Evolutionary conservation across 2,113 vertebrate genomes (phyloP).

Genomic region (Sinocyclocheilus grahami): DNA sequence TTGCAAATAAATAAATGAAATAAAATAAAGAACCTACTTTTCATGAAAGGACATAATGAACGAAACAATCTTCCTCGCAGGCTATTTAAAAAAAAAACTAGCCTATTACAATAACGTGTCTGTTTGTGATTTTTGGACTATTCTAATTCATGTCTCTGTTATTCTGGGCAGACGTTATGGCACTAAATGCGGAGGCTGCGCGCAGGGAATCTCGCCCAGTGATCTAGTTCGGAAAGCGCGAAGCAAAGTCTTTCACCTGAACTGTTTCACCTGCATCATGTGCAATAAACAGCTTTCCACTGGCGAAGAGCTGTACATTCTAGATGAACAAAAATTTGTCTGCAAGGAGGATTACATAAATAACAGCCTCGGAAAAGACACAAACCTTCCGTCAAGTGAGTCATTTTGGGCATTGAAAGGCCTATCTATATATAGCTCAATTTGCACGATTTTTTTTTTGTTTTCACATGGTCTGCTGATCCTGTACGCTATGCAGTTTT

Average conservation of each 20-base stretch:
- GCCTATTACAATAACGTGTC: neutral
- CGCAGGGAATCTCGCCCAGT: constrained; percentile 94
- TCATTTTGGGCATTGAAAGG: neutral
- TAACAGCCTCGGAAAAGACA: constrained; percentile 91
- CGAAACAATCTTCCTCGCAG: too few species aligned
- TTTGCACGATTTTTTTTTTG: neutral
- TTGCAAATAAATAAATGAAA: too few species aligned
- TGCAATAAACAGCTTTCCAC: constrained; percentile 98
- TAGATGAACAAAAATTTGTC: constrained; percentile 96
- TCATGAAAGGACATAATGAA: neutral
- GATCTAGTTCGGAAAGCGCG: constrained; percentile 94
- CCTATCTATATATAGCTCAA: neutral
- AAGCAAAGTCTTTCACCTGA: constrained; percentile 98
- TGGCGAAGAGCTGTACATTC: constrained; percentile 96
- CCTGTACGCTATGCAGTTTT: neutral
- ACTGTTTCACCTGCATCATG: constrained; percentile 99
- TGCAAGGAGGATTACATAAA: constrained; percentile 98
- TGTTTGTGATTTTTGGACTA: too few species aligned
- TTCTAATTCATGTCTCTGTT: too few species aligned
- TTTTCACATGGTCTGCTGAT: neutral
- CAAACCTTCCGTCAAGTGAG: constrained; percentile 82
- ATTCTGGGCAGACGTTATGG: constrained; percentile 85
- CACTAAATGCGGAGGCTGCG: constrained; percentile 95
- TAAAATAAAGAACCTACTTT: neutral
- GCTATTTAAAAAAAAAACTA: too few species aligned